Percentiles rank a stretch among this genome's conserved stretches.
Evolutionary conservation across 92 coral and sea anemone species (phyloP).

Genomic region (Bergia sp.): DNA sequence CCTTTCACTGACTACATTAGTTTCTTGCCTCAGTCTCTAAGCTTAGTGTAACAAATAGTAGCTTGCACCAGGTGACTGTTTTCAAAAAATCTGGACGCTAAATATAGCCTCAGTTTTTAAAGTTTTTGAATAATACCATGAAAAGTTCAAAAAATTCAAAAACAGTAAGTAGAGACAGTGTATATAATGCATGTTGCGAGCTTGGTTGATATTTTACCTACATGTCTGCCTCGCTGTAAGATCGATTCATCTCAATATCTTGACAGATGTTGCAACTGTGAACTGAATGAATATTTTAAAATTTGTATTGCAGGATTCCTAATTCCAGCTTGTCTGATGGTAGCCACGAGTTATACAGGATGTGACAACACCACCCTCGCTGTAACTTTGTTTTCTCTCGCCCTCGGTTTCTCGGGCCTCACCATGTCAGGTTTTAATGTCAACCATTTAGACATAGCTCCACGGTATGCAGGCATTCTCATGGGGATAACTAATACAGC

Average conservation of each 20-base stretch:
- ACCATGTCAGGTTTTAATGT: conserved; percentile 65
- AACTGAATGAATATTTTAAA: background rate
- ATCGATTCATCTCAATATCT: background rate
- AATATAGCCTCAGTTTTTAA: too few species aligned
- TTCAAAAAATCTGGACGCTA: too few species aligned
- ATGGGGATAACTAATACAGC: conserved; percentile 89
- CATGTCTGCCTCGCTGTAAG: too few species aligned
- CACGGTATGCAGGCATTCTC: conserved; percentile 93
- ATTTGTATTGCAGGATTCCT: conserved; percentile 68
- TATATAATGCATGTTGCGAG: too few species aligned
- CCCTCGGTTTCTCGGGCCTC: conserved; percentile 71
- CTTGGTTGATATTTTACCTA: too few species aligned
- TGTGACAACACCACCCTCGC: conserved; percentile 77
- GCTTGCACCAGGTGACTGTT: too few species aligned
- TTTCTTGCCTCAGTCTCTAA: too few species aligned
- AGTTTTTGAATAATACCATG: too few species aligned
- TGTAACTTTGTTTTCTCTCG: conserved; percentile 77
- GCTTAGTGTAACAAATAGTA: too few species aligned
- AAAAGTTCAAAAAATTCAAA: too few species aligned
- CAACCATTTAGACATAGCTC: conserved; percentile 91
- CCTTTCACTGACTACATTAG: too few species aligned
- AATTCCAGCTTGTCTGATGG: conserved; percentile 79
- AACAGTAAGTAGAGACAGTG: too few species aligned
- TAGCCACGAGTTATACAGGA: conserved; percentile 88
- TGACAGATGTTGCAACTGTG: background rate